Evolutionary conservation across 2,113 vertebrate genomes (phyloP), one percentile per base, ranked within the genome.

Genomic region (Labrus mixtus): DNA sequence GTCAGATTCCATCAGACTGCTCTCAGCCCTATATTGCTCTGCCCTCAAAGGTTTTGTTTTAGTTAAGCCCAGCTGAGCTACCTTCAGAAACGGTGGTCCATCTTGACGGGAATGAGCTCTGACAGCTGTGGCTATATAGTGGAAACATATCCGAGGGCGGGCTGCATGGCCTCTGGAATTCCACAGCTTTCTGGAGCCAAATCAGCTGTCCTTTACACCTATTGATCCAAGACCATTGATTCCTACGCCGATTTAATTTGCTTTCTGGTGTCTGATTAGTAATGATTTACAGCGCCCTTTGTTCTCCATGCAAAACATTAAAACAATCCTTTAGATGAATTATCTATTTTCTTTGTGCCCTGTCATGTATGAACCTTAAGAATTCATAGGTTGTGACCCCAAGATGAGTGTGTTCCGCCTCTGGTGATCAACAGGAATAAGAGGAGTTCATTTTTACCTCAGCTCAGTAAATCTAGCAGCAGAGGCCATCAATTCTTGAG

Each of bases 141-240:
- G 88, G 90, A 95, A 91, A 90, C 85, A 79, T 89, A 91, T 90
- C 88, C 15, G 61, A 73, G 67, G 46, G 79, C 68, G 63, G 78
- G 82, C 71, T 82, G 80, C 78, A 77, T 60, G 81, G 87, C 85
- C 84, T 87, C 77, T 88, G 82, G 87, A 90, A 89, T 90, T 89
- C 90, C 87, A 79, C 69, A 51, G 81, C 76, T 89, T 91, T 88
- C 87, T 25, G 37, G 81, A 83, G 84, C 76, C 81, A 90, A 92
- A 93, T 92, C 89, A 84, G 73, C 78, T 89, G 90, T 93, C 88
- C 87, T 85, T 90, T 92, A 82, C 81, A 87, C 85, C 54, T 43
- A 93, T 94, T 72, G 84, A 93, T 93, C 84, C 39, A 23, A 69
- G 77, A 16, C 65, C 76, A 91, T 93, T 91, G 93, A 94, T 93